Base-by-base conservation (phyloP, 2,888 invertebrate genomes). In the Orchestes rusci region DNA sequence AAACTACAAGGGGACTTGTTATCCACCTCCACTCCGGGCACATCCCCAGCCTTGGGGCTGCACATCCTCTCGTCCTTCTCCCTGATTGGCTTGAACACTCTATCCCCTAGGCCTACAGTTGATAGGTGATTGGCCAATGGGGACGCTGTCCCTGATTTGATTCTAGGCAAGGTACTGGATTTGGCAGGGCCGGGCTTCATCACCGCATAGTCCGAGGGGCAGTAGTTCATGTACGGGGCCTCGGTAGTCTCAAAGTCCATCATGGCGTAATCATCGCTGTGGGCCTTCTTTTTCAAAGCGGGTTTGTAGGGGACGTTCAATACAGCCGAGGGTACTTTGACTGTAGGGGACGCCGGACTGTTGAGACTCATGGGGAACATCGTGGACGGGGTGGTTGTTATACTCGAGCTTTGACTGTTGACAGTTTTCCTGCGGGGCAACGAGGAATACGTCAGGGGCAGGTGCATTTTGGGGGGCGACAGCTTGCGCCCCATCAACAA, bases 331-430 rank as follows among this genome's bases (percentile, higher is more conserved):
- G 61, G 62, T 36, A 61, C 55, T 43, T 61, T 58, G n/a, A 64
- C 45, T n/a, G 43, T 3, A 0, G 81, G 80, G 2, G 80, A 79
- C 12, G 76, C 74, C 1, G 82, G 82, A 53, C 80, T 80, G 60
- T 80, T 81, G 32, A 80, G 64, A 47, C 77, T 80, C 56, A 82
- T 73, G 1, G 82, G 81, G 63, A 83, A 83, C 47, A 82, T 76
- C 0, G 80, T 78, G 2, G 73, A 78, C 33, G 79, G 78, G 2
- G 76, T 75, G 1, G 76, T 76, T 1, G 78, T 76, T 2, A 72
- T 67, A 48, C 68, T 63, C 2, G 65, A 64, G 49, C 63, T 64
- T 10, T 7, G 23, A 23, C 7, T 7, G 23, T 10, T 23, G 7
- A 63, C 62, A 43, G 60, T 45, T 37, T 61, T 49, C 15, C 70